Base-by-base conservation (phyloP, 2,113 vertebrate genomes). In the Greenwoodochromis staneri region DNA sequence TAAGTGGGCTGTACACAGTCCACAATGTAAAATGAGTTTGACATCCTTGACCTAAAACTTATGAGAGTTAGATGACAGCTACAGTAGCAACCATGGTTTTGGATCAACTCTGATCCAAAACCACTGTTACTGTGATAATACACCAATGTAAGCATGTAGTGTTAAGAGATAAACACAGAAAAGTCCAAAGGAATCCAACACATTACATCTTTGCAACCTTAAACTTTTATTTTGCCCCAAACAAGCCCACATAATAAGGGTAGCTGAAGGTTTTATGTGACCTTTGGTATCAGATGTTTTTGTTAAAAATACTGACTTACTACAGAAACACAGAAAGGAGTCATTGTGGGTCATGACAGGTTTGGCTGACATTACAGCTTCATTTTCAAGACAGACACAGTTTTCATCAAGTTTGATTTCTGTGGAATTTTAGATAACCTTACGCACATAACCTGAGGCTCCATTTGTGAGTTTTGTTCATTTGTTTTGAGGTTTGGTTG, bases 11-110 rank as follows among this genome's bases (percentile, higher is more conserved):
- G 11, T 69, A 14, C 21, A 40, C 4, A 21, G 36, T 40, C 36
- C 19, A 69, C 63, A 40, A 69, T 40, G 19, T 69, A 69, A 69
- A 69, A 69, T 69, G 63, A 40, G 36, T 21, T 40, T 69, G 63
- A 69, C 63, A 40, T 69, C n/a, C 19, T 40, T 38, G 63, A 6
- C 2, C 63, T 82, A 81, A 88, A 93, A 89, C 49, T 80, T 83
- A 80, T 90, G 45, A 81, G 82, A 88, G 69, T 94, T 89, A 91
- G 45, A 86, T 73, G 85, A 73, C 66, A 87, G 82, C 85, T 89
- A 63, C 59, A 87, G 83, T 86, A 89, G 80, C 66, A 91, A 90
- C 69, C 47, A 83, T 45, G 85, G 84, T 55, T 86, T 61, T 81
- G 29, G 9, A 81, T 85, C 38, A 69, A 66, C 66, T 87, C 54